Evolutionary conservation across 1,140 invertebrate genomes (phyloP).

Genomic region (Drosophila sechellia): DNA sequence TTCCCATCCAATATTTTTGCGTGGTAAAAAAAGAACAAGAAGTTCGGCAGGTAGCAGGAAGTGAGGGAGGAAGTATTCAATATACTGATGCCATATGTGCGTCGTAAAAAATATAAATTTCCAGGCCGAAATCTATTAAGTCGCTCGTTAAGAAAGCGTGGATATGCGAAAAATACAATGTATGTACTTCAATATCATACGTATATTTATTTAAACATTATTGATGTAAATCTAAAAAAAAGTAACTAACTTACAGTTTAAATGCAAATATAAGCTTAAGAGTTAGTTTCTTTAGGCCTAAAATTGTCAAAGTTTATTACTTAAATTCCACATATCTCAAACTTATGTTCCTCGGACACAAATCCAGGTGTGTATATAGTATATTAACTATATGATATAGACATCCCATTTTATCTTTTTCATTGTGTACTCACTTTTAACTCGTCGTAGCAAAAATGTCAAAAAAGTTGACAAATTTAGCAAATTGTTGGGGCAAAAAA

Average conservation of each 20-base stretch:
- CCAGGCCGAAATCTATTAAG: neutral
- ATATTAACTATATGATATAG: neutral
- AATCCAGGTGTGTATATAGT: neutral
- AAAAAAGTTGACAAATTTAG: constrained; percentile 30
- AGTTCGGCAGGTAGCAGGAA: constrained; percentile 1
- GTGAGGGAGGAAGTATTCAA: neutral
- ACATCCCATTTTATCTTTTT: neutral
- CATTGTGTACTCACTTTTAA: constrained; percentile 29
- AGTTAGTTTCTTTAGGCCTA: too few relatives aligned
- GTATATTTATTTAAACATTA: too few relatives aligned
- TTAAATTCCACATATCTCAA: too few relatives aligned
- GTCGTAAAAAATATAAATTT: constrained; percentile 1
- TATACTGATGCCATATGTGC: constrained; percentile 24
- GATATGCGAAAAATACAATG: too few relatives aligned
- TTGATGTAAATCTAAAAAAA: too few relatives aligned
- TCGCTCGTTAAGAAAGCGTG: neutral
- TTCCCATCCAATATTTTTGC: constrained; percentile 19
- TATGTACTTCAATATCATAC: too few relatives aligned
- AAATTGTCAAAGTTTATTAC: too few relatives aligned
- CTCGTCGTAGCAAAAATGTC: constrained; percentile 45
- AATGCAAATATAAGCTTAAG: too few relatives aligned
- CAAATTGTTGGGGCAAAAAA: constrained; percentile 40
- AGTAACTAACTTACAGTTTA: too few relatives aligned
- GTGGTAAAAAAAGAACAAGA: constrained; percentile 16
- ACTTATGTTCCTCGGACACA: neutral